Evolutionary conservation across 2,797 vertebrate genomes (phyloP), one percentile per base, ranked within the genome.

Genomic region (Siniperca scherzeri): DNA sequence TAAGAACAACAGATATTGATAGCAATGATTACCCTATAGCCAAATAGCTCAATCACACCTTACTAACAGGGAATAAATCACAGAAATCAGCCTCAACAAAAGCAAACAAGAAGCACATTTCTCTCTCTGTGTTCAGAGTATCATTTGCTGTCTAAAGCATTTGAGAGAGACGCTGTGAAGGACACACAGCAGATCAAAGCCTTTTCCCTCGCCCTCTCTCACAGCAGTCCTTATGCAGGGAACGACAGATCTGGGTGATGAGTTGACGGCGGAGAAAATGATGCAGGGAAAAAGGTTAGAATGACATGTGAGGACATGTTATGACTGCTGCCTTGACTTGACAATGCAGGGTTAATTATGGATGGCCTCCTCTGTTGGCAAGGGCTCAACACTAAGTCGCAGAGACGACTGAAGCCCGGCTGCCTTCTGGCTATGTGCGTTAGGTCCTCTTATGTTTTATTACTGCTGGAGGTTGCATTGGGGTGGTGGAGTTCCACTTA

Each of bases 341-440:
- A 92, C 93, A 90, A 88, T 22, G 78, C 66, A 38, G 84, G 91
- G 91, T 94, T 94, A 93, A 96, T 95, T 94, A 95, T 94, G 91
- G 75, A 93, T 92, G 92, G 89, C 89, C 93, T 89, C 75, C 78
- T 89, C 84, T 84, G 85, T 83, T 86, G 80, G 86, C 21, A 22
- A 81, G 74, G 76, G 50, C 87, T 84, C 77, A 74, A 79, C 85
- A 46, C 83, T 86, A 86, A 93, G 86, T 80, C 75, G 55, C 82
- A 85, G 81, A 80, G 85, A 91, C 74, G 83, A 81, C 77, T 40
- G 77, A 82, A 69, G 77, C 80, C 73, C 27, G 8, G 80, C 82
- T 85, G 90, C 90, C 91, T 91, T 64, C 87, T 90, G 90, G 92
- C 89, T 87, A 72, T 79, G 74, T 62, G 83, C 82, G 85, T 88